These are phyloP conservation scores for Cryptophagus acutangulus DNA, from an alignment of 2,888 invertebrate genomes.

Conservation along the genomic window DNA sequence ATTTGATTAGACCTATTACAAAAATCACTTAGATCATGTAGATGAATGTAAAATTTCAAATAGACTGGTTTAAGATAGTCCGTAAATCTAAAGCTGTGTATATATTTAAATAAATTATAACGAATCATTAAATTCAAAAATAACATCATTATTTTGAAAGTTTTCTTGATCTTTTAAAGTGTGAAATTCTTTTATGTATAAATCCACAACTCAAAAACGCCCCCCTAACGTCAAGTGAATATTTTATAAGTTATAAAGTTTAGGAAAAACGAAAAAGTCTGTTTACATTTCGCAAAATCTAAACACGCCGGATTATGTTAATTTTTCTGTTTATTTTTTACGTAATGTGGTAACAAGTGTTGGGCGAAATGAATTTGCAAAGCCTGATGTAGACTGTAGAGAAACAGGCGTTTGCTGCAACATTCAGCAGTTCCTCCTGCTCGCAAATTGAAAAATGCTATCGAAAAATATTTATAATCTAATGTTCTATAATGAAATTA, in stretches of 20 bases:
- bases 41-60: too few relatives aligned
- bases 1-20: too few relatives aligned
- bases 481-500: background rate
- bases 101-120: too few relatives aligned
- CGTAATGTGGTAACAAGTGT: conserved; percentile 23
- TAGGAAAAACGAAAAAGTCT: conserved; percentile 33
- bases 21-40: too few relatives aligned
- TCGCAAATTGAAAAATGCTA: background rate
- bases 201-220: conserved; percentile 9
- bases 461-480: background rate
- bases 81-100: too few relatives aligned
- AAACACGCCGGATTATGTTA: conserved; percentile 26
- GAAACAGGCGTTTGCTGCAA: too few relatives aligned
- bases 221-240: conserved; percentile 31
- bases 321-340: conserved; percentile 26
- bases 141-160: conserved; percentile 32
- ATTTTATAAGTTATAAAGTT: conserved; percentile 37
- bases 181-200: conserved; percentile 22
- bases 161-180: conserved; percentile 30
- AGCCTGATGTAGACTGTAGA: too few relatives aligned
- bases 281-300: conserved; percentile 32
- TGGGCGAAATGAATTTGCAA: conserved; percentile 19
- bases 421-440: too few relatives aligned
- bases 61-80: too few relatives aligned
- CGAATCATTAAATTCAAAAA: conserved; percentile 25